These are phyloP conservation scores for Knipowitschia caucasica DNA, from an alignment of 2,797 vertebrate genomes.

Conservation along the genomic window DNA sequence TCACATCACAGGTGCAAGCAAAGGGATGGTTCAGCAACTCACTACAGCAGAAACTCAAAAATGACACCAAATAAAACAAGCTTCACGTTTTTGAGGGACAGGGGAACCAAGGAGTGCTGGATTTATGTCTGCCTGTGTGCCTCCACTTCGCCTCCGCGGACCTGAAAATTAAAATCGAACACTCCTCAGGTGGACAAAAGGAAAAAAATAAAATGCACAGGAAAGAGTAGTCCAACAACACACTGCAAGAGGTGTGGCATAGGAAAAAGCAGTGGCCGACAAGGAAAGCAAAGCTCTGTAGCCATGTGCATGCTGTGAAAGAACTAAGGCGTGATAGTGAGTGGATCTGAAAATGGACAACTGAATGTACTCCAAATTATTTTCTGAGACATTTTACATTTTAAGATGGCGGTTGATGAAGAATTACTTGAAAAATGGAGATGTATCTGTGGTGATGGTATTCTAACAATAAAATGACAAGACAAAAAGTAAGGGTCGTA, in stretches of 20 bases:
- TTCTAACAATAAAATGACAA: no score
- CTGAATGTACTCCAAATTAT: no score
- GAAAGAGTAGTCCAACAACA: slow-evolving; percentile 21
- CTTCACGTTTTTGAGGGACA: slow-evolving; percentile 65
- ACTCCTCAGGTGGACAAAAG: slow-evolving; percentile 63
- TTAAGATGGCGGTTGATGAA: slow-evolving; percentile 4
- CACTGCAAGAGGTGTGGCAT: slow-evolving; percentile 28
- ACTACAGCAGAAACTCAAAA: slow-evolving; percentile 44
- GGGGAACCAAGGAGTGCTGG: slow-evolving; percentile 70
- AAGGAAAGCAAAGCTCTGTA: slow-evolving; percentile 35
- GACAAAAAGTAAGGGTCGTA: no score
- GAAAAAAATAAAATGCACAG: slow-evolving; percentile 50
- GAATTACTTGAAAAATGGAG: neutral
- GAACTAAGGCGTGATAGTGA: slow-evolving; percentile 12
- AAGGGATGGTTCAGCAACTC: slow-evolving; percentile 44
- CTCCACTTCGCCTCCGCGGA: slow-evolving; percentile 67
- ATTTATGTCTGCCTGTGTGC: slow-evolving; percentile 69
- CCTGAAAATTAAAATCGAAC: slow-evolving; percentile 75
- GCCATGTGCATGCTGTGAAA: slow-evolving; percentile 41
- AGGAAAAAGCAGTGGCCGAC: slow-evolving; percentile 45
- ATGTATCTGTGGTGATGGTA: neutral
- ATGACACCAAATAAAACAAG: slow-evolving; percentile 52
- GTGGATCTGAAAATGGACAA: neutral
- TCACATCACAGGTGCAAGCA: slow-evolving; percentile 56
- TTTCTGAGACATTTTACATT: no score